Conservation (phyloP, 2,888 invertebrate genomes). For the Luperina nickerlii region DNA sequence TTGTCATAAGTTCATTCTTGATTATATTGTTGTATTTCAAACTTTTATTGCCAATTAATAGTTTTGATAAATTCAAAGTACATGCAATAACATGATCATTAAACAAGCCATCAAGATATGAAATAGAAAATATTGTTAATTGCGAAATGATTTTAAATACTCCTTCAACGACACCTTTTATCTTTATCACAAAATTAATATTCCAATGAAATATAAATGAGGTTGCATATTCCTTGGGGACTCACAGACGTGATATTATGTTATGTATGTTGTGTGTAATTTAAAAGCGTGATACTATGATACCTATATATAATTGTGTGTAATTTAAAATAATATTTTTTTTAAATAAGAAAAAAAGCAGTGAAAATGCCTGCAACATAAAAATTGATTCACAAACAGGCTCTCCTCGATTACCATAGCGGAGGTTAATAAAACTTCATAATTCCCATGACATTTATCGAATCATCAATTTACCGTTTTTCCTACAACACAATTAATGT, state of each 20-base stretch:
- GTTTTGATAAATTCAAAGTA: slow-evolving; percentile 53
- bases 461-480: slow-evolving; percentile 40
- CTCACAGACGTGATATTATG: too few species aligned
- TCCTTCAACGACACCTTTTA: neutral
- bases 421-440: slow-evolving; percentile 15
- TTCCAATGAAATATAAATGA: neutral
- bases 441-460: slow-evolving; percentile 42
- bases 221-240: neutral
- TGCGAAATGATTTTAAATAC: slow-evolving; percentile 40
- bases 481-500: slow-evolving; percentile 51
- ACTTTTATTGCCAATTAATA: slow-evolving; percentile 57
- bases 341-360: neutral
- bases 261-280: too few species aligned
- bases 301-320: neutral
- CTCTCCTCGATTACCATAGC: slow-evolving; percentile 3
- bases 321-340: neutral
- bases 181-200: slow-evolving; percentile 3
- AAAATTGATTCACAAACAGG: slow-evolving; percentile 14
- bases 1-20: slow-evolving; percentile 57
- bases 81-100: slow-evolving; percentile 55
- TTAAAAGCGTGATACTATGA: neutral
- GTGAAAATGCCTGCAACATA: neutral
- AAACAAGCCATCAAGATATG: slow-evolving; percentile 51
- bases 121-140: slow-evolving; percentile 42
- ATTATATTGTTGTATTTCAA: slow-evolving; percentile 46